Evolutionary conservation across 1,140 invertebrate genomes (phyloP).

Genomic region (Orchestia grillus): DNA sequence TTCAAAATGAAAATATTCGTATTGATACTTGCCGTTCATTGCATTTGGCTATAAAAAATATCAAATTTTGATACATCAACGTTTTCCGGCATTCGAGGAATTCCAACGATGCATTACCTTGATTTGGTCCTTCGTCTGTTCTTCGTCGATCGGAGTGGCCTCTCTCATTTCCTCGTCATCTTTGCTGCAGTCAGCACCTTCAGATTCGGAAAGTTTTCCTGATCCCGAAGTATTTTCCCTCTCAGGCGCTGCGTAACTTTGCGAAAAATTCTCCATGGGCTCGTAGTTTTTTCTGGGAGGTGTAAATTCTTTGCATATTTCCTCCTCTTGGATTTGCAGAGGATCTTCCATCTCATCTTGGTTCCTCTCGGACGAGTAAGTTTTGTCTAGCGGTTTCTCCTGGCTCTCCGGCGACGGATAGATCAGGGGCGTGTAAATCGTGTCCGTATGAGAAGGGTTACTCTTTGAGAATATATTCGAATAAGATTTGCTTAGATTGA

Average conservation of each 20-base stretch:
- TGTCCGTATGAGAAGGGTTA: background rate
- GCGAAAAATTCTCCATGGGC: background rate
- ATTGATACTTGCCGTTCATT: background rate
- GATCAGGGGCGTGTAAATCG: background rate
- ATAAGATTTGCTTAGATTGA: background rate
- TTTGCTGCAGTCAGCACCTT: background rate
- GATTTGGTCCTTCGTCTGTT: slow-evolving; percentile 9
- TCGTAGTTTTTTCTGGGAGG: slow-evolving; percentile 2
- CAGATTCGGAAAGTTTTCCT: background rate
- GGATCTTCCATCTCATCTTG: slow-evolving; percentile 22
- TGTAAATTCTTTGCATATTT: slow-evolving; percentile 22
- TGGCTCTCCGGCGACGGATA: background rate
- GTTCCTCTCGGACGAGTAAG: background rate
- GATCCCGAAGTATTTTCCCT: background rate
- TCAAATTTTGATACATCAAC: background rate
- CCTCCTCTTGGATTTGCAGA: background rate
- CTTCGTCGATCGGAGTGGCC: background rate
- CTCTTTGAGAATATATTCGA: slow-evolving; percentile 5
- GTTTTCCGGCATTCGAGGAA: background rate
- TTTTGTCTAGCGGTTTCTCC: background rate
- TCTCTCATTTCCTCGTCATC: slow-evolving; percentile 20
- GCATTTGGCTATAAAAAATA: background rate
- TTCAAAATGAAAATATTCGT: background rate
- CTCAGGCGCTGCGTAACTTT: background rate
- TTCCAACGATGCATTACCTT: slow-evolving; percentile 8